Evolutionary conservation across 2,797 vertebrate species (phyloP).

Genomic region (Danio albolineatus): DNA sequence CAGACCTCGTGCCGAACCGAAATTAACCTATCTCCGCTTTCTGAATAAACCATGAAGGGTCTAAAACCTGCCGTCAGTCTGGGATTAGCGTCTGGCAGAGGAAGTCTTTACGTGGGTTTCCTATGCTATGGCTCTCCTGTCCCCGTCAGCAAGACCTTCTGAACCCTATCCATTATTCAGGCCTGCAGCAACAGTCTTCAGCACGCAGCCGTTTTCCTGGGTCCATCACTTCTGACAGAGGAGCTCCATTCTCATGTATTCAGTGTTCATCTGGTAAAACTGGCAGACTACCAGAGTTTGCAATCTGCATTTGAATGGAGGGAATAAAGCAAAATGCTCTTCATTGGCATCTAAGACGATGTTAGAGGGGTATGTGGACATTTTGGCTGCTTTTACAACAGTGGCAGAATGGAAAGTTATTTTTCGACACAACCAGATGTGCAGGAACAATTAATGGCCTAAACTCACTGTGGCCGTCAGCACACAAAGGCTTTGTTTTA

Average conservation of each 20-base stretch:
- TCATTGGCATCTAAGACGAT: not conserved
- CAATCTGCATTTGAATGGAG: slow-evolving; percentile 49
- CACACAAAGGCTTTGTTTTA: no score
- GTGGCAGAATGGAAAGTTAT: not conserved
- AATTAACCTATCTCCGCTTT: slow-evolving; percentile 49
- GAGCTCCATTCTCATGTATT: slow-evolving; percentile 70
- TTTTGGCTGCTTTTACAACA: slow-evolving; percentile 15
- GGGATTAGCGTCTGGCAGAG: slow-evolving; percentile 23
- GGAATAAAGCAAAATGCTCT: slow-evolving; percentile 13
- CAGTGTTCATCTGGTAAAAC: slow-evolving; percentile 39
- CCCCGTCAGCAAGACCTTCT: slow-evolving; percentile 72
- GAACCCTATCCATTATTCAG: slow-evolving; percentile 83
- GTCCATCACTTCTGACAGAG: slow-evolving; percentile 67
- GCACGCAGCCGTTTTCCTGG: slow-evolving; percentile 65
- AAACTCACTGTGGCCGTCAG: not conserved
- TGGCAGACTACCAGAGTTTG: slow-evolving; percentile 28
- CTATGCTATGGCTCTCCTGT: slow-evolving; percentile 62
- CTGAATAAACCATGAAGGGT: slow-evolving; percentile 62
- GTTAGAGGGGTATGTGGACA: not conserved
- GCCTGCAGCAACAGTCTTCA: slow-evolving; percentile 54
- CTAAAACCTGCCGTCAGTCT: slow-evolving; percentile 37
- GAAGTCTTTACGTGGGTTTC: slow-evolving; percentile 36
- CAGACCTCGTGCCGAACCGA: slow-evolving; percentile 29
- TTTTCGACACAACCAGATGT: slow-evolving; percentile 7
- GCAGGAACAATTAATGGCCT: not conserved